These are phyloP conservation scores for Blastomussa wellsi DNA, from an alignment of 92 coral and sea anemone species.

Conservation along the genomic window DNA sequence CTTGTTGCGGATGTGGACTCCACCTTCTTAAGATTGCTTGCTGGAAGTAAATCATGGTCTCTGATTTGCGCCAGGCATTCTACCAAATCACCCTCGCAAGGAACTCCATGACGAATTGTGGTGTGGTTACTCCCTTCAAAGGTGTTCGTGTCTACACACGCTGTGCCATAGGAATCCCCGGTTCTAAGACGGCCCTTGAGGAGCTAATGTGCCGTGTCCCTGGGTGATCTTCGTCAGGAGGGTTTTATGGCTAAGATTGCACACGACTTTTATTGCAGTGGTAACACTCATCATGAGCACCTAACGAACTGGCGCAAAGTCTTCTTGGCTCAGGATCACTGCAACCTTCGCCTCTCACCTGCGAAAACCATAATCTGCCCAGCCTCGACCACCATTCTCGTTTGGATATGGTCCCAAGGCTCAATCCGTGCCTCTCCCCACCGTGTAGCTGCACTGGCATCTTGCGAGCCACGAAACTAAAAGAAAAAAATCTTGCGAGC, in stretches of 20 bases:
- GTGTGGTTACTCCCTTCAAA: no score
- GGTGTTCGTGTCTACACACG: constrained; percentile 15
- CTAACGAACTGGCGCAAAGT: constrained; percentile 33
- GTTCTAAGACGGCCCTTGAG: constrained; percentile 31
- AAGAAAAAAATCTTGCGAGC: no score
- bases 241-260: constrained; percentile 33
- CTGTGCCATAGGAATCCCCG: constrained; percentile 39
- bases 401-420: no score
- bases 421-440: constrained; percentile 44
- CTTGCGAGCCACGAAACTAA: no score
- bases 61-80: constrained; percentile 28
- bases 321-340: constrained; percentile 30
- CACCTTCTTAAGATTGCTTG: constrained; percentile 40
- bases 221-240: constrained; percentile 36
- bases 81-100: constrained; percentile 34
- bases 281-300: constrained; percentile 37
- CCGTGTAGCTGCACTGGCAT: constrained; percentile 38
- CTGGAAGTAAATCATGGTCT: constrained; percentile 33
- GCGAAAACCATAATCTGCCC: constrained; percentile 44
- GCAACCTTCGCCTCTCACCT: constrained; percentile 32
- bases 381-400: constrained; percentile 20
- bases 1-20: constrained; percentile 33
- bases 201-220: constrained; percentile 24
- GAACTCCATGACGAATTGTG: constrained; percentile 31
- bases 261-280: constrained; percentile 48